Evolutionary conservation across 30 jellyfish, hydroid and myxozoan genomes (phyloP).

Genomic region (Chrysaora quinquecirrha): DNA sequence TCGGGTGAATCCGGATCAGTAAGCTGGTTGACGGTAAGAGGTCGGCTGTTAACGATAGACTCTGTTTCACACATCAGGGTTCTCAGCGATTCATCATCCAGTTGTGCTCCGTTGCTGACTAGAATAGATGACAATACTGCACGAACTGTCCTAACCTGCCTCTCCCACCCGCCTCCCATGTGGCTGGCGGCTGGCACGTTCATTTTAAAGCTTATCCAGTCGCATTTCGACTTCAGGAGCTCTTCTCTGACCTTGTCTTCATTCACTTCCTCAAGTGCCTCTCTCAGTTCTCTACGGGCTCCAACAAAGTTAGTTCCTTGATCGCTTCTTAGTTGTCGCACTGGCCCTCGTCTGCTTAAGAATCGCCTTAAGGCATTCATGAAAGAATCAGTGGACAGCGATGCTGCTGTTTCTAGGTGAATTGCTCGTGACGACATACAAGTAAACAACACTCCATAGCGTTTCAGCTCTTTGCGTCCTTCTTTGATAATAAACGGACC

Average conservation of each 20-base stretch:
- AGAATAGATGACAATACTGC: constrained; percentile 6
- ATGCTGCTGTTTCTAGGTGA: too few relatives aligned
- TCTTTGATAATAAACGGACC: constrained; percentile 50
- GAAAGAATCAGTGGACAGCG: constrained; percentile 31
- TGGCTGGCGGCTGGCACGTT: constrained; percentile 44
- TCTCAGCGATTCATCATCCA: constrained; percentile 29
- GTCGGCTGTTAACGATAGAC: constrained; percentile 40
- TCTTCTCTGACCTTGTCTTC: constrained; percentile 7
- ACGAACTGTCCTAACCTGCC: constrained; percentile 22
- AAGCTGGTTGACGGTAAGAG: constrained; percentile 26
- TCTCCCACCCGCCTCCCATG: constrained; percentile 66
- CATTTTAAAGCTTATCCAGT: constrained; percentile 34
- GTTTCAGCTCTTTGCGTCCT: constrained; percentile 40
- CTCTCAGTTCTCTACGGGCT: constrained; percentile 25
- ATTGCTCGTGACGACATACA: constrained; percentile 42
- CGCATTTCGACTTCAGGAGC: constrained; percentile 11
- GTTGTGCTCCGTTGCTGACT: background rate
- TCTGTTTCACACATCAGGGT: constrained; percentile 32
- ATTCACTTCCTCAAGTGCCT: constrained; percentile 42
- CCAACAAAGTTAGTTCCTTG: constrained; percentile 55
- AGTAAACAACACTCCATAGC: constrained; percentile 46
- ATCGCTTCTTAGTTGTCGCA: constrained; percentile 21
- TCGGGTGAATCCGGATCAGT: constrained; percentile 43
- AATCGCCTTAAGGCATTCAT: constrained; percentile 33
- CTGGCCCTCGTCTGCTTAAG: constrained; percentile 29